phyloP scores from a whole-genome alignment of 2,113 vertebrate genomes.

The Sterrhoptilus dennistouni region DNA sequence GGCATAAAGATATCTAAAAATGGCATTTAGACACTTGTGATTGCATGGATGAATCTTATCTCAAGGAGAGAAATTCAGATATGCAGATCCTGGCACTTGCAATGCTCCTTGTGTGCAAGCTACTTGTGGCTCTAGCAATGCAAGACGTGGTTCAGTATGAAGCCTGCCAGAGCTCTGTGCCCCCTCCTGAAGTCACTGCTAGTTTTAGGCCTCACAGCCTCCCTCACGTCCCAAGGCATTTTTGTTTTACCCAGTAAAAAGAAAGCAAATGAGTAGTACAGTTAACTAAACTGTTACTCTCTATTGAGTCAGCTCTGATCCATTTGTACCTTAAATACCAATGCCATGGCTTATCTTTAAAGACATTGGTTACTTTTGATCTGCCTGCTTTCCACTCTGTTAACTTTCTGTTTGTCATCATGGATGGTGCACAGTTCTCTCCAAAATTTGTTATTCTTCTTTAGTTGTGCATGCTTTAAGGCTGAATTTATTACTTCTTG shows the following conservation, averaged over 20 bases:
- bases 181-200: neutral
- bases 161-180: neutral
- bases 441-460: neutral
- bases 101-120: neutral
- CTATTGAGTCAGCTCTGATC: neutral
- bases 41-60: neutral
- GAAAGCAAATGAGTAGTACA: neutral
- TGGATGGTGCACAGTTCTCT: neutral
- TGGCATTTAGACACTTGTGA: neutral
- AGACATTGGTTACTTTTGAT: neutral
- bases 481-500: neutral
- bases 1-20: neutral
- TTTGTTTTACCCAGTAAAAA: neutral
- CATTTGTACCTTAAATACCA: neutral
- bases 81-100: neutral
- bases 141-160: fast-evolving
- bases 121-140: fast-evolving
- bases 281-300: neutral
- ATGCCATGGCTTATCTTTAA: neutral
- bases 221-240: neutral
- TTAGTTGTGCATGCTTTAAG: neutral
- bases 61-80: neutral
- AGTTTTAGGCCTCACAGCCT: neutral
- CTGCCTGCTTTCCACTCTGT: neutral
- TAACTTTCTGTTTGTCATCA: neutral